Conservation (phyloP, 64 coral and sea anemone species). For the Dendronephthya gigantea region DNA sequence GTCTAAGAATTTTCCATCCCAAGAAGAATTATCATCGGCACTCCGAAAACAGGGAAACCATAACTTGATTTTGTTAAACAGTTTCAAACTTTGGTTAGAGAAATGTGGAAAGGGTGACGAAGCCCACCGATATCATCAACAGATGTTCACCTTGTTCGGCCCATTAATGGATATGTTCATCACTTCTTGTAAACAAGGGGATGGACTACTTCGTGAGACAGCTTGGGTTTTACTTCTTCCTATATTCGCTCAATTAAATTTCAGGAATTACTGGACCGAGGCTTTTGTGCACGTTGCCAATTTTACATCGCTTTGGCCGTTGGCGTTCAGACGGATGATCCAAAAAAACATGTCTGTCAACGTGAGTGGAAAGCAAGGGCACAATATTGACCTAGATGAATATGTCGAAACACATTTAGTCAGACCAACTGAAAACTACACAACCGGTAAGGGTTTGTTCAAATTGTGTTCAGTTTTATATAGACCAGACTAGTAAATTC, state of each 20-base stretch:
- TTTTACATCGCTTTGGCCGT: neutral
- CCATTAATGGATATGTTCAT: neutral
- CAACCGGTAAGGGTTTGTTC: neutral
- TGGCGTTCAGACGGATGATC: neutral
- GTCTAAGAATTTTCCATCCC: neutral
- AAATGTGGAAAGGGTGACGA: neutral
- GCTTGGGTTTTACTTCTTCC: neutral
- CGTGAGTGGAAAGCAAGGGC: neutral
- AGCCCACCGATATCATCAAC: neutral
- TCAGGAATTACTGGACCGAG: neutral
- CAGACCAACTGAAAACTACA: neutral
- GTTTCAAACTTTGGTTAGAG: neutral
- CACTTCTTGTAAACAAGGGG: neutral
- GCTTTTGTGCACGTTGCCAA: neutral
- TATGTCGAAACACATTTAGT: neutral
- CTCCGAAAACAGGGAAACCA: neutral
- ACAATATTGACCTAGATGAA: neutral
- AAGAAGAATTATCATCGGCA: neutral
- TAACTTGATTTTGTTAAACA: neutral
- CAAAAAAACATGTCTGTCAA: neutral
- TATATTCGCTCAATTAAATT: neutral
- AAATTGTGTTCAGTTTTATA: no score
- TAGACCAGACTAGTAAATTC: no score
- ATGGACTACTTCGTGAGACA: neutral
- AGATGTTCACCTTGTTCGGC: neutral